These are phyloP conservation scores for Ptyas mucosa DNA, from an alignment of 2,113 vertebrate species.

Conservation along the genomic window DNA sequence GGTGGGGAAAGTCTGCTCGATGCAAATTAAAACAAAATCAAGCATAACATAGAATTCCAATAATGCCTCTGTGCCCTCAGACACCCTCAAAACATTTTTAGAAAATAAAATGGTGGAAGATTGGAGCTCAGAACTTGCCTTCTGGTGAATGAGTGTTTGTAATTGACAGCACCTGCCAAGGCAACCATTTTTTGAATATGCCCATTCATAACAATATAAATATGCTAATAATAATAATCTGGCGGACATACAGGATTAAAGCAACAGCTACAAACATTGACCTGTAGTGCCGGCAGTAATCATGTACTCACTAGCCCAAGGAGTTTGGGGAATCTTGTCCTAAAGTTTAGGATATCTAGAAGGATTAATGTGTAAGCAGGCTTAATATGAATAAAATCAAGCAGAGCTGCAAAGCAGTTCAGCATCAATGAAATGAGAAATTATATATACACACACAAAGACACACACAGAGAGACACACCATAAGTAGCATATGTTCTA, in stretches of 20 bases:
- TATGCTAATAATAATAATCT: neutral
- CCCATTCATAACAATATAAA: neutral
- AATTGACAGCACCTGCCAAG: neutral
- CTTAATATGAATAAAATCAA: neutral
- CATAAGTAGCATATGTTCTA: neutral
- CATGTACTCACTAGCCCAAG: neutral
- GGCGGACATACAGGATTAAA: neutral
- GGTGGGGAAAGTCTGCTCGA: neutral
- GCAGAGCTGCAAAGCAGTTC: neutral
- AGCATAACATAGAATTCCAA: neutral
- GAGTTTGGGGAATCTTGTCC: neutral
- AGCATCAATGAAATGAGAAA: neutral
- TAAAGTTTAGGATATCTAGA: neutral
- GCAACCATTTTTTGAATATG: neutral
- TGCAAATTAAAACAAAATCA: neutral
- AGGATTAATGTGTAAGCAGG: neutral
- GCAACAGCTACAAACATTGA: neutral
- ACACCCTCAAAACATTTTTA: neutral
- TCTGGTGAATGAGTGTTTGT: neutral
- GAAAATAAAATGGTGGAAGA: neutral
- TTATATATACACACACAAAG: neutral
- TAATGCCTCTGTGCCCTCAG: neutral
- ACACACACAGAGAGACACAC: neutral
- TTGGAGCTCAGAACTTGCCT: neutral
- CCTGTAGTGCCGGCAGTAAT: neutral